A percentile compares a stretch with the other conserved stretches of the same genome.
These are phyloP conservation scores for Poliocrania exsul DNA, from an alignment of 2,797 vertebrate genomes.

Conservation along the genomic window DNA sequence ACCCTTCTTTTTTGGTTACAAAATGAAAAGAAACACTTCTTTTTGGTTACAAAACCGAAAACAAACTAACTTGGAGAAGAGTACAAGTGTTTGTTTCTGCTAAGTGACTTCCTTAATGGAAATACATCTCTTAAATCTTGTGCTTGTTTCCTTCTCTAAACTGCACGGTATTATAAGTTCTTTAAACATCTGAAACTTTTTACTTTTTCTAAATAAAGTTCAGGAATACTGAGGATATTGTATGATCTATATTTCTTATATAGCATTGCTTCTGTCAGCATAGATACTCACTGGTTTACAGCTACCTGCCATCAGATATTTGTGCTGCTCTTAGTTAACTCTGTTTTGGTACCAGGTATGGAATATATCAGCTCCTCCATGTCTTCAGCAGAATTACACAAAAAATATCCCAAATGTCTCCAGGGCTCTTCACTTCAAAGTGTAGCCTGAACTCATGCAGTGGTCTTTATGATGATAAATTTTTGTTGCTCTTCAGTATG, in stretches of 20 bases:
- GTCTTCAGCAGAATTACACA: neutral
- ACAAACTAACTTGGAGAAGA: neutral
- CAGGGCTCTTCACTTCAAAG: neutral
- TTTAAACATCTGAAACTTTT: neutral
- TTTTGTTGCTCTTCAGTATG: neutral
- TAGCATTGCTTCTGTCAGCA: neutral
- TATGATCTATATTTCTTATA: neutral
- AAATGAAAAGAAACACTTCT: neutral
- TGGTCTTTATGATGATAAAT: neutral
- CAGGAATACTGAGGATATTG: neutral
- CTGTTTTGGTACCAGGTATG: neutral
- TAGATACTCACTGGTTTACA: neutral
- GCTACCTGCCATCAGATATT: neutral
- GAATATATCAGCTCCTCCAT: neutral
- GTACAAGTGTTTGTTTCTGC: neutral
- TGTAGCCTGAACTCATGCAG: neutral
- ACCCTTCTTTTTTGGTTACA: neutral
- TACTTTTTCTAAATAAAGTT: neutral
- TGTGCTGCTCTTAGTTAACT: neutral
- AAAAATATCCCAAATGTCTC: neutral
- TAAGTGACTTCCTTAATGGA: neutral
- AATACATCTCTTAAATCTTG: neutral
- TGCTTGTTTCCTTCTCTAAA: neutral
- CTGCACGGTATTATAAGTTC: neutral
- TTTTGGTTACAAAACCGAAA: neutral